Percentiles rank a stretch among this genome's conserved stretches.
These are phyloP conservation scores for Sterna hirundo DNA, from an alignment of 2,113 vertebrate genomes.

Conservation along the genomic window DNA sequence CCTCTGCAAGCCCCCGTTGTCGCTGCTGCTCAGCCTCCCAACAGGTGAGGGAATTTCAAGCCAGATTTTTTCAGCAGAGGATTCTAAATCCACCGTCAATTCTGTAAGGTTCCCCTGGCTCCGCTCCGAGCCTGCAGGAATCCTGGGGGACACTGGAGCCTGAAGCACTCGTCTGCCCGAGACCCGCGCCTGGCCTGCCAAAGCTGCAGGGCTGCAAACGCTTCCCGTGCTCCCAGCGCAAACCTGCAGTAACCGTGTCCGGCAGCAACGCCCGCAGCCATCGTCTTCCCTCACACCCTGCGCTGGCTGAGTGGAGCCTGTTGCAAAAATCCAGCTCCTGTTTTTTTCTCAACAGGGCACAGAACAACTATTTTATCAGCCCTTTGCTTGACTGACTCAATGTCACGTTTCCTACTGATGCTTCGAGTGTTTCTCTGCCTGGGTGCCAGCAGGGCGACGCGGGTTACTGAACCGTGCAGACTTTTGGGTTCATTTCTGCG, in stretches of 20 bases:
- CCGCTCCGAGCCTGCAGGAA: background rate
- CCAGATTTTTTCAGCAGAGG: background rate
- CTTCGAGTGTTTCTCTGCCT: background rate
- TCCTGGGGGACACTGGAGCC: accelerated
- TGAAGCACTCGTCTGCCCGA: accelerated
- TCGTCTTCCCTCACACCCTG: background rate
- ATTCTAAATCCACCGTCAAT: background rate
- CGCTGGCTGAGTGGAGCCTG: too few relatives aligned
- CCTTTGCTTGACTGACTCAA: background rate
- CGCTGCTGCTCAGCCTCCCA: accelerated
- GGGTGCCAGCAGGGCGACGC: background rate
- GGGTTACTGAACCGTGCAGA: background rate
- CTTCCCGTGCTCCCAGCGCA: accelerated
- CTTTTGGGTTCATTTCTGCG: background rate
- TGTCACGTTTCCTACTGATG: accelerated
- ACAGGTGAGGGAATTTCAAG: background rate
- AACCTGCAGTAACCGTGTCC: too few relatives aligned
- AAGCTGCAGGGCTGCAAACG: background rate
- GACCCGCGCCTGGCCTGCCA: accelerated
- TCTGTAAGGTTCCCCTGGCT: background rate
- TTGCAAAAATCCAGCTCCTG: background rate
- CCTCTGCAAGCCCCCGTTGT: background rate
- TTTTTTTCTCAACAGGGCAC: background rate
- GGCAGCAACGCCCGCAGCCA: accelerated
- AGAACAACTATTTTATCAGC: background rate